Evolutionary conservation across 2,888 invertebrate genomes (phyloP), one percentile per base, ranked within the genome.

Genomic region (Caradrina clavipalpis): DNA sequence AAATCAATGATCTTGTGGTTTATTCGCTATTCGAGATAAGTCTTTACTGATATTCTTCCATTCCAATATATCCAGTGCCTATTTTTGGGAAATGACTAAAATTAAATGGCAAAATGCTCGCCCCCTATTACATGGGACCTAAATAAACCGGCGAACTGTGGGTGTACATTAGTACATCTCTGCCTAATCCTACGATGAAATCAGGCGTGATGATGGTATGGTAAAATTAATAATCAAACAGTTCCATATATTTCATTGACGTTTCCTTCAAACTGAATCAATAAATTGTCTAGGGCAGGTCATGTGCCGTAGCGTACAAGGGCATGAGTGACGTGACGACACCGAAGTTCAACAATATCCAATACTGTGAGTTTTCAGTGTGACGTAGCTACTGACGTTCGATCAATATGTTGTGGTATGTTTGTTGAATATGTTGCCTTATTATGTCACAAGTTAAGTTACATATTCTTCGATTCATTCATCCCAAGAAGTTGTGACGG

Each of bases 211-310:
- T n/a, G n/a, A n/a, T n/a, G n/a, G n/a, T n/a, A n/a, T n/a, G n/a
- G n/a, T 11, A 45, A 35, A 47, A 63, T 3, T 1, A 17, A 35
- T 42, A 4, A 47, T 31, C 5, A 15, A 35, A 35, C 31, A 74
- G 39, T 42, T 22, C 17, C 19, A 39, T 26, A 74, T 11, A 31
- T 56, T 31, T 31, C 21, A 47, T 42, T 60, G 69, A 57, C 17
- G 19, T 51, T 68, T 59, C 55, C 59, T 10, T 69, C 45, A 56
- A 53, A 22, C 69, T 47, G 4, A 73, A 73, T 73, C 73, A 60
- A 73, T 73, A 73, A 51, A 47, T 22, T 63, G 64, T 77, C 68
- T 73, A 73, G 65, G 75, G 50, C 59, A 59, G 47, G 76, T 69
- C 76, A n/a, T 69, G 51, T 47, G 50, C 19, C 6, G 55, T 39